Base-by-base conservation (phyloP, 2,797 vertebrate genomes). In the Pelodytes ibericus region DNA sequence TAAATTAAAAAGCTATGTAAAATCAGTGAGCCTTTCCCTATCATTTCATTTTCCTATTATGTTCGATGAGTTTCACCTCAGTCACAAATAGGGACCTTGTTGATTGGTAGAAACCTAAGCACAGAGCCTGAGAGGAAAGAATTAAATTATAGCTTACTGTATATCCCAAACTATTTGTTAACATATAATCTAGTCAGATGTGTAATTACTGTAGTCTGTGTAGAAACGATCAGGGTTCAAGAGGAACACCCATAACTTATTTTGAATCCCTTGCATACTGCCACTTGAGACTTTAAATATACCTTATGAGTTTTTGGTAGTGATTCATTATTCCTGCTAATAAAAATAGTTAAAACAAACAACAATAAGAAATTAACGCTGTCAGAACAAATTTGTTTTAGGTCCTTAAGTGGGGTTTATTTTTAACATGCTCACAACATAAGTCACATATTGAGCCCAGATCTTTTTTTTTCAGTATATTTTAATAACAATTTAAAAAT, bases 21-120 rank as follows among this genome's bases (percentile, higher is more conserved):
- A 86, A 86, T 89, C 86, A 88, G 82, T 88, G 85, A 89, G 87
- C 88, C 85, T 88, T 90, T 84, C 85, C 87, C 90, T 86, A 88
- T 87, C 84, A 72, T 85, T 87, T 89, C 81, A 87, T 91, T 90
- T 89, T 89, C 85, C 88, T 84, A 85, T 80, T 80, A 53, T 22
- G 8, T 83, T 79, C 60, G 36, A 59, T 47, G 49, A 24, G 22
- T 30, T 47, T 56, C 30, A 27, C 30, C 18, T 4, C 67, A 26
- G 30, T 70, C 27, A 57, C 44, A 56, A 71, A n/a, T 20, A 44
- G 26, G 20, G 3, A 26, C n/a, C 22, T 49, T 72, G 39, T 65
- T 71, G 24, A 30, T 29, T 39, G 25, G 22, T 41, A 71, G 57
- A 24, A n/a, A 67, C 27, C 69, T 58, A 77, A 77, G 56, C 29